Evolutionary conservation across 2,113 vertebrate species (phyloP), one percentile per base, ranked within the genome.

Genomic region (Argyrosomus japonicus): DNA sequence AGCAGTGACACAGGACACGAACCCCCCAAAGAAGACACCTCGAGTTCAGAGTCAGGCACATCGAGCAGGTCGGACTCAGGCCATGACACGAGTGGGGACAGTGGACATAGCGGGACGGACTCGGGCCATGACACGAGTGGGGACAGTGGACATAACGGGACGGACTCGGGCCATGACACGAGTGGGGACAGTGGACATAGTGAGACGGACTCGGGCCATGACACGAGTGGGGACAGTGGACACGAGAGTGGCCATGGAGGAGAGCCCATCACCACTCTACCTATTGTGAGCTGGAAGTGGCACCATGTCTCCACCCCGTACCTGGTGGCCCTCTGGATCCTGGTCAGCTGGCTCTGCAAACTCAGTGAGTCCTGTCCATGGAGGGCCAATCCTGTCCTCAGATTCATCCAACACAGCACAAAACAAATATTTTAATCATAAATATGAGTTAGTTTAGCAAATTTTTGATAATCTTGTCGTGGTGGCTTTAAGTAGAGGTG

Each of bases 271-370:
- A 91, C 87, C 13, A 95, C 94, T 0, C 53, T 96, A n/a, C 93
- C 95, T 1, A 94, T 96, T 17, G 95, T 96, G 61, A 85, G 61
- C 54, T 96, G 94, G 94, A 95, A 92, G 78, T 96, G 95, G 95
- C 21, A 87, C 0, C 94, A 95, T 19, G 93, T 95, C 2, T 29
- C 79, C 8, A 25, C 4, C 0, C 95, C 94, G 0, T 96, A 96
- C 89, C 48, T 95, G 79, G 94, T 96, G 83, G 85, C 92, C 3
- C 75, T 95, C 5, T 96, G 95, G 95, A 36, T 96, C 67, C 82
- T 96, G 82, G 94, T 95, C 69, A 80, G 84, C 81, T 96, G 95
- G 95, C 65, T 96, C 65, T 95, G 94, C 89, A 96, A 95, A 92
- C 69, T 95, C 4, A 36, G 95, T 95, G 88, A 95, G 94, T 91